Conservation (phyloP, 2,888 invertebrate species). For the Troglohyphantes excavatus region DNA sequence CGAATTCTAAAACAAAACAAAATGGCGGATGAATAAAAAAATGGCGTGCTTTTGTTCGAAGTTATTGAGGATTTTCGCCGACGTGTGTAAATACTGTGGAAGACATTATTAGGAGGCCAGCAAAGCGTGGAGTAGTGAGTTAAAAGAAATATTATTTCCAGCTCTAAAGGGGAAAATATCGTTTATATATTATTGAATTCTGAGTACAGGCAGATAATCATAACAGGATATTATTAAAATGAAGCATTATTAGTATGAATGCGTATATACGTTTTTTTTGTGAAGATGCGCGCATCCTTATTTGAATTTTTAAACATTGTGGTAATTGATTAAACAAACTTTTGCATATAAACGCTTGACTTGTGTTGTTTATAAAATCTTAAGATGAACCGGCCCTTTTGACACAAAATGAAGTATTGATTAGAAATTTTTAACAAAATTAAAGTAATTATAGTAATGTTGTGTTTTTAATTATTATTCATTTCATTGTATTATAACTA, state of each 20-base stretch:
- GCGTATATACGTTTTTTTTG: neutral
- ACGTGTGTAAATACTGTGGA: neutral
- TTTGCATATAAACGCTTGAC: conserved; percentile 2
- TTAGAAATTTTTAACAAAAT: no score
- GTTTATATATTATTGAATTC: neutral
- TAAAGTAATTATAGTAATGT: no score
- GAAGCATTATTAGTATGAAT: no score
- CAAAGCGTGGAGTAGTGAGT: neutral
- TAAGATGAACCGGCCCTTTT: neutral
- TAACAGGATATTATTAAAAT: conserved; percentile 3
- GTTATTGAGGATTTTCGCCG: conserved; percentile 5
- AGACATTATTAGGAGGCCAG: neutral
- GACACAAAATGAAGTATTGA: no score
- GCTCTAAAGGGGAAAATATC: neutral
- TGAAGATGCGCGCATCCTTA: neutral
- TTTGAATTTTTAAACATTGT: neutral
- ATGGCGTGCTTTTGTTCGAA: neutral
- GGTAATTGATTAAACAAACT: neutral
- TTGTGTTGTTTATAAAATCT: conserved; percentile 9
- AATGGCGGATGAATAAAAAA: neutral
- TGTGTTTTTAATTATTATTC: no score
- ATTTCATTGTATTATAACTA: no score
- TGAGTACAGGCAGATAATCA: neutral
- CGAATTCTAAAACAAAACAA: conserved; percentile 10
- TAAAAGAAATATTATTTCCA: neutral